Base-by-base conservation (phyloP, 2,888 invertebrate species). In the Phymatocera aterrima region DNA sequence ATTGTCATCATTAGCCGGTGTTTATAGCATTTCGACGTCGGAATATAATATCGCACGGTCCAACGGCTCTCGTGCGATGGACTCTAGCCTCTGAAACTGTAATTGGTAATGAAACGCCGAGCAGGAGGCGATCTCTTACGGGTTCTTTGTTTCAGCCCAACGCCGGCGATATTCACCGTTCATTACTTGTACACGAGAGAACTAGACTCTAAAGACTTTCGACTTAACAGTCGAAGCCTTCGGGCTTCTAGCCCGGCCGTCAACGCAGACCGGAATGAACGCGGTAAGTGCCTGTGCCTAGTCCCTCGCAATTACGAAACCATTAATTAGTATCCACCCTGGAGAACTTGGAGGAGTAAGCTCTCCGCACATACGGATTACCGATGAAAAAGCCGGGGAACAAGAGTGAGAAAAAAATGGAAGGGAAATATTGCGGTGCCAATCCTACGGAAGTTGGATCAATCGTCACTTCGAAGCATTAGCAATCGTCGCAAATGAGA, bases 301-400 rank as follows among this genome's bases (percentile, higher is more conserved):
- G 75, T 75, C 75, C 75, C 18, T 57, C 75, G 75, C 60, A 75
- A 75, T 75, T 75, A 75, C 75, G 57, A 57, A 75, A 75, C 75
- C 75, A 60, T 75, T 75, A 75, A 75, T 75, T 75, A 75, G 75
- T 75, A 75, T 75, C 75, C 21, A 57, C 54, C 24, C 57, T 3
- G 40, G 12, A 28, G 57, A 24, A 54, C 75, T 75, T 46, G 15
- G 31, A 40, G 75, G n/a, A 51, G 51, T n/a, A 51, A 34, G 51
- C 34, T 54, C 72, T 10, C 3, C 3, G 37, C 15, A 40, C 34
- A 64, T 37, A 18, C 64, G 64, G 61, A 37, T 64, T 37, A 64
- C 37, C 61, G 61, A 37, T 64, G 18, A 37, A 64, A 64, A n/a
- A n/a, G n/a, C n/a, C n/a, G n/a, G n/a, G n/a, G n/a, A n/a, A 64